A percentile compares a stretch with the other conserved stretches of the same genome.
Evolutionary conservation across 2,888 invertebrate genomes (phyloP).

Genomic region (Microctonus hyperodae): DNA sequence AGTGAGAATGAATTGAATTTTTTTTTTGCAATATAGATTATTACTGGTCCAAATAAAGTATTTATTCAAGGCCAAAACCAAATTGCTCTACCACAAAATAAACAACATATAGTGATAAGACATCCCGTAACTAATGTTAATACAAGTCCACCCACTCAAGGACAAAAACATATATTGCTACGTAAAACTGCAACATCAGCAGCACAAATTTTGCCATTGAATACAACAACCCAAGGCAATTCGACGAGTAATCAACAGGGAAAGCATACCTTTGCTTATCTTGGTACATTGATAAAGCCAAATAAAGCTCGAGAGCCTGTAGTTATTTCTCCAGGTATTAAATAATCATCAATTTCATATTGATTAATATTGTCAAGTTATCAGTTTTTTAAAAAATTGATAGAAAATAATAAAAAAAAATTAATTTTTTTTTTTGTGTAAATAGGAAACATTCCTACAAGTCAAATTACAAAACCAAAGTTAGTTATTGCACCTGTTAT

Average conservation of each 20-base stretch:
- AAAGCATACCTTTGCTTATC: slow-evolving; percentile 60
- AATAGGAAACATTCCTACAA: slow-evolving; percentile 49
- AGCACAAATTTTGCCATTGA: slow-evolving; percentile 59
- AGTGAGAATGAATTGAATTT: not conserved
- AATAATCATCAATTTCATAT: not conserved
- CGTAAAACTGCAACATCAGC: slow-evolving; percentile 55
- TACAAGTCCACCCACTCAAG: slow-evolving; percentile 39
- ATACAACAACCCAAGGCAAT: slow-evolving; percentile 49
- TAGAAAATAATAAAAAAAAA: not conserved
- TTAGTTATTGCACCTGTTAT: slow-evolving; percentile 58
- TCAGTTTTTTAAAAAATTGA: not conserved
- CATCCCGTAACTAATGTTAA: slow-evolving; percentile 46
- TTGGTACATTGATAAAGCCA: slow-evolving; percentile 59
- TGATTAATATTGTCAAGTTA: not conserved
- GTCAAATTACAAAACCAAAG: slow-evolving; percentile 55
- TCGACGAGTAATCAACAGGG: slow-evolving; percentile 51
- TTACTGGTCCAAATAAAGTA: slow-evolving; percentile 54
- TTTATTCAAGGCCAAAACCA: slow-evolving; percentile 57
- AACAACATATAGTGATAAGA: slow-evolving; percentile 56
- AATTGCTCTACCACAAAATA: slow-evolving; percentile 50
- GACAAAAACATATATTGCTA: slow-evolving; percentile 58
- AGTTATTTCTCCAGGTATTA: slow-evolving; percentile 56
- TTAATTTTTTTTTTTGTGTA: slow-evolving; percentile 14
- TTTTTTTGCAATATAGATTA: slow-evolving; percentile 46
- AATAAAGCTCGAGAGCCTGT: slow-evolving; percentile 57